Conservation (phyloP, 2,888 invertebrate species). For the Cryptocheilus praepositus region DNA sequence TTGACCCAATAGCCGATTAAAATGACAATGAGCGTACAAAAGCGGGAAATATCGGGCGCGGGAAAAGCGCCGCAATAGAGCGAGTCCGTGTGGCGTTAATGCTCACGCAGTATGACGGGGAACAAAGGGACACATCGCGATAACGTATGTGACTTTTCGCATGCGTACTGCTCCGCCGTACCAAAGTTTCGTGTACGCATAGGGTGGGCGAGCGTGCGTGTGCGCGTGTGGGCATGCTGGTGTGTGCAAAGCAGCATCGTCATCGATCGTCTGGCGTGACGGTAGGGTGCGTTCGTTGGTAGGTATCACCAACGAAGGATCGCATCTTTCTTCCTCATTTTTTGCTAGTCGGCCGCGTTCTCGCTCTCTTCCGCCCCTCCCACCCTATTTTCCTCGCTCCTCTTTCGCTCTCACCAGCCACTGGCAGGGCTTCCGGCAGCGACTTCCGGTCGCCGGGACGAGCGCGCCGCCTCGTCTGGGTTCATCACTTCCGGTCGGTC, state of each 20-base stretch:
- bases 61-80: neutral
- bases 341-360: slow-evolving; percentile 41
- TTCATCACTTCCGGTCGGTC: slow-evolving; percentile 52
- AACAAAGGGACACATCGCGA: slow-evolving; percentile 32
- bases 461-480: slow-evolving; percentile 40
- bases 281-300: slow-evolving; percentile 53
- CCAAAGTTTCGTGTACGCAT: too few species aligned
- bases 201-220: neutral
- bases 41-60: slow-evolving; percentile 5
- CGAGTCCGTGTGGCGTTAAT: neutral
- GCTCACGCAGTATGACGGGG: slow-evolving; percentile 7
- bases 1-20: slow-evolving; percentile 1
- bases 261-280: slow-evolving; percentile 60
- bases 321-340: slow-evolving; percentile 51
- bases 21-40: neutral
- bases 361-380: slow-evolving; percentile 16
- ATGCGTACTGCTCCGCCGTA: neutral
- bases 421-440: slow-evolving; percentile 37
- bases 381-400: slow-evolving; percentile 11
- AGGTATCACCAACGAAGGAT: slow-evolving; percentile 49
- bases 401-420: slow-evolving; percentile 17
- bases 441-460: slow-evolving; percentile 59
- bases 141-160: slow-evolving; percentile 9
- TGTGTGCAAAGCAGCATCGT: slow-evolving; percentile 46
- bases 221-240: neutral